Evolutionary conservation across 2,888 invertebrate species (phyloP).

Genomic region (Catotricha subobsoleta): DNA sequence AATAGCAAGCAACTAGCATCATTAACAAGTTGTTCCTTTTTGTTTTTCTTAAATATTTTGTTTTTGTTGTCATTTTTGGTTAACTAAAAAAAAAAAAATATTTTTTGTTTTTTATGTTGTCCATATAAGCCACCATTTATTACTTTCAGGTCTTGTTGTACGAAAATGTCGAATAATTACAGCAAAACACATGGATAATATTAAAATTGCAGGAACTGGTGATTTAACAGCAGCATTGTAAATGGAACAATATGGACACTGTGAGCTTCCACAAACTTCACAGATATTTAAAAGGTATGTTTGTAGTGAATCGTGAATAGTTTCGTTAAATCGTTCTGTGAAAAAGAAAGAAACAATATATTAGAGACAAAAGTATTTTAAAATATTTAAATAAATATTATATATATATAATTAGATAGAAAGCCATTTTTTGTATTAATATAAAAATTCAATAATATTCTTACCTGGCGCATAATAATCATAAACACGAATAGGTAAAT

Average conservation of each 20-base stretch:
- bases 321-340: constrained; percentile 80
- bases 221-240: constrained; percentile 44
- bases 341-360: constrained; percentile 14
- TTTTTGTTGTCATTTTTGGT: no score
- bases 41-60: no score
- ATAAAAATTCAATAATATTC: constrained; percentile 11
- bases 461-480: constrained; percentile 92
- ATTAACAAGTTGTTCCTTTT: no score
- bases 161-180: constrained; percentile 11
- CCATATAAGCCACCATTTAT: no score
- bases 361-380: neutral
- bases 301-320: constrained; percentile 71
- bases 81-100: no score
- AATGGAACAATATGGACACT: constrained; percentile 81
- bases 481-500: constrained; percentile 74
- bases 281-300: constrained; percentile 79
- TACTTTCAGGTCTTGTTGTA: constrained; percentile 1
- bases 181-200: constrained; percentile 10
- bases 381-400: neutral
- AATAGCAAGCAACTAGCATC: no score
- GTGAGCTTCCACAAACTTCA: constrained; percentile 86
- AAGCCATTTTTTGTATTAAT: neutral
- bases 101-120: no score
- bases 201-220: constrained; percentile 11
- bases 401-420: neutral